Percentiles rank a stretch among this genome's conserved stretches.
Conservation (phyloP, 2,888 invertebrate species). For the Agrotis clavis region DNA sequence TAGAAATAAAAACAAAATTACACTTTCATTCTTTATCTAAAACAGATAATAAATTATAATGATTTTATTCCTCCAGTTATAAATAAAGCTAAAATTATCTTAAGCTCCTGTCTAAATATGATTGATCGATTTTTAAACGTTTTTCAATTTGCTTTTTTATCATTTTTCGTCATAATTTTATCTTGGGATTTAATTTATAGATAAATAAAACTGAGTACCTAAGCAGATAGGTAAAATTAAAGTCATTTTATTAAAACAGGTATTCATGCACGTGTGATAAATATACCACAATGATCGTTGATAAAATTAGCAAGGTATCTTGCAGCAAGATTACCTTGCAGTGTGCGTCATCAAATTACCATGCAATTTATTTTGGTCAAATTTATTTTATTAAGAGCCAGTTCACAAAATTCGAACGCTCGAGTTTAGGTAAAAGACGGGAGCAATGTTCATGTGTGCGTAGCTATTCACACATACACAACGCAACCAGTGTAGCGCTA, state of each 20-base stretch:
- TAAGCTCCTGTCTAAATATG: slow-evolving; percentile 66
- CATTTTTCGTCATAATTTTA: slow-evolving; percentile 34
- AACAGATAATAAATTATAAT: slow-evolving; percentile 23
- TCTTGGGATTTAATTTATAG: slow-evolving; percentile 33
- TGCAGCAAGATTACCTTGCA: background rate
- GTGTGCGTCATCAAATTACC: background rate
- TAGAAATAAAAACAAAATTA: slow-evolving; percentile 46
- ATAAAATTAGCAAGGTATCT: background rate
- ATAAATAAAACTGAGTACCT: slow-evolving; percentile 23
- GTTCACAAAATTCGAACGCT: too few relatives aligned
- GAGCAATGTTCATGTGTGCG: too few relatives aligned
- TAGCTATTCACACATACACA: too few relatives aligned
- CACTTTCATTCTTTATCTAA: slow-evolving; percentile 46
- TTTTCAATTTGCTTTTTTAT: slow-evolving; percentile 57
- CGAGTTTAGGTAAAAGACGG: too few relatives aligned
- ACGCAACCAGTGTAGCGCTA: too few relatives aligned
- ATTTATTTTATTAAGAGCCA: too few relatives aligned
- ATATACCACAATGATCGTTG: background rate
- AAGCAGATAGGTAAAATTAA: background rate
- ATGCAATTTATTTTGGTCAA: background rate
- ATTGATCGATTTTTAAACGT: slow-evolving; percentile 82
- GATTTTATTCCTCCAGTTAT: slow-evolving; percentile 39
- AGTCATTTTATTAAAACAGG: slow-evolving; percentile 2
- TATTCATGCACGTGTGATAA: background rate
- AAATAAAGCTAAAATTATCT: slow-evolving; percentile 39